phyloP scores from a whole-genome alignment of 2,888 invertebrate genomes.

The Athalia cordata region DNA sequence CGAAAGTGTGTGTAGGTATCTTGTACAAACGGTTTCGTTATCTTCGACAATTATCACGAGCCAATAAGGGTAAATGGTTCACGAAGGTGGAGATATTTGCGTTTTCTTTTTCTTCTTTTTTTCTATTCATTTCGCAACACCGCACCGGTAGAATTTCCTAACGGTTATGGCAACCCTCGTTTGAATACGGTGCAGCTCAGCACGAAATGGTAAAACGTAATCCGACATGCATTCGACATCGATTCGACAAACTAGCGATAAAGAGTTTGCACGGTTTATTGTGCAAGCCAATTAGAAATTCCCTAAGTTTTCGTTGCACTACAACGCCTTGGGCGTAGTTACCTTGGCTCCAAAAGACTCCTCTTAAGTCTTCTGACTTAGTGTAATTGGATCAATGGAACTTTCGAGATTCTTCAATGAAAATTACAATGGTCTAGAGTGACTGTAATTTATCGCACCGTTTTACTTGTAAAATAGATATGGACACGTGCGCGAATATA shows the following conservation, averaged over 20 bases:
- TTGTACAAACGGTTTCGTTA: slow-evolving; percentile 23
- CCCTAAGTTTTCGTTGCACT: slow-evolving; percentile 7
- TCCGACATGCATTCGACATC: slow-evolving; percentile 1
- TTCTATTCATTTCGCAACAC: slow-evolving; percentile 21
- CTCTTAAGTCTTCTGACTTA: background rate
- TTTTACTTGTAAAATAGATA: too few relatives aligned
- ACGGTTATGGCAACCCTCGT: slow-evolving; percentile 51
- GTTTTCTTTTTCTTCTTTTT: background rate
- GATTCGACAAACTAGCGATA: slow-evolving; percentile 5
- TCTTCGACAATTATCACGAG: slow-evolving; percentile 37
- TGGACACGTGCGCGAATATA: too few relatives aligned
- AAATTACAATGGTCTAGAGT: too few relatives aligned
- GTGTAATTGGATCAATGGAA: background rate
- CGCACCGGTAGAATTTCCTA: slow-evolving; percentile 58
- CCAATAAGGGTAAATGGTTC: slow-evolving; percentile 50
- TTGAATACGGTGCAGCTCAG: background rate
- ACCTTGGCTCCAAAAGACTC: background rate
- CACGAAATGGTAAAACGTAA: slow-evolving; percentile 1
- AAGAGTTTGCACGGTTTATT: background rate
- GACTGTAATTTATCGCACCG: too few relatives aligned
- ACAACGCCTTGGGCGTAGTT: slow-evolving; percentile 11
- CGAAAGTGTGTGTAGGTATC: background rate
- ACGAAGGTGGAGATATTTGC: background rate
- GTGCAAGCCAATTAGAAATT: slow-evolving; percentile 8
- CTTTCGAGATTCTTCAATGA: too few relatives aligned